These are phyloP conservation scores for Phyllotis vaccarum DNA, from an alignment of 2,797 vertebrate species.

Conservation along the genomic window DNA sequence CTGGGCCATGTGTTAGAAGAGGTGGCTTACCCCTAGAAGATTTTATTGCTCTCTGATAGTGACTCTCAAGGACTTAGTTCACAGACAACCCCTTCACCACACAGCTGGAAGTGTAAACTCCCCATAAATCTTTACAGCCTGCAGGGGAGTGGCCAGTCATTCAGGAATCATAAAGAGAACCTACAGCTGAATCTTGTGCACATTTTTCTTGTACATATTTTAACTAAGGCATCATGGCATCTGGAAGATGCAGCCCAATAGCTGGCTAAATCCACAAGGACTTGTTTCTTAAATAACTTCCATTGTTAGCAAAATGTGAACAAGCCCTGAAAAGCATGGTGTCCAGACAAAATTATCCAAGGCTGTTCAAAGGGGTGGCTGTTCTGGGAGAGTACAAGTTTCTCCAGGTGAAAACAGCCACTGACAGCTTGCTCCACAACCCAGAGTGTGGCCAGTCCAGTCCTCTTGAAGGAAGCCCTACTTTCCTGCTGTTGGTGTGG, in stretches of 20 bases:
- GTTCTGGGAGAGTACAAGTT: not conserved
- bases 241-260: not conserved
- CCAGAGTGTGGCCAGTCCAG: not conserved
- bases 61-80: slow-evolving; percentile 11
- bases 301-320: not conserved
- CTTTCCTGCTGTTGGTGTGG: not conserved
- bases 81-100: not conserved
- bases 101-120: not conserved
- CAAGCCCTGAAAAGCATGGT: not conserved
- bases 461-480: not conserved
- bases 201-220: not conserved
- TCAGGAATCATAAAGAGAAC: not conserved
- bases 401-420: not conserved
- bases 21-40: not conserved
- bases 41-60: not conserved
- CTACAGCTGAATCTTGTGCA: not conserved
- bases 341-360: accelerated
- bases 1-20: not conserved
- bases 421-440: not conserved
- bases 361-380: not conserved
- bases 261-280: not conserved
- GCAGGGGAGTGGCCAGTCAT: not conserved
- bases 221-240: not conserved
- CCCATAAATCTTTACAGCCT: not conserved
- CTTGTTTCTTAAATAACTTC: not conserved